Percentiles rank a stretch among this genome's conserved stretches.
These are phyloP conservation scores for Prunella strophiata DNA, from an alignment of 2,797 vertebrate species.

Conservation along the genomic window DNA sequence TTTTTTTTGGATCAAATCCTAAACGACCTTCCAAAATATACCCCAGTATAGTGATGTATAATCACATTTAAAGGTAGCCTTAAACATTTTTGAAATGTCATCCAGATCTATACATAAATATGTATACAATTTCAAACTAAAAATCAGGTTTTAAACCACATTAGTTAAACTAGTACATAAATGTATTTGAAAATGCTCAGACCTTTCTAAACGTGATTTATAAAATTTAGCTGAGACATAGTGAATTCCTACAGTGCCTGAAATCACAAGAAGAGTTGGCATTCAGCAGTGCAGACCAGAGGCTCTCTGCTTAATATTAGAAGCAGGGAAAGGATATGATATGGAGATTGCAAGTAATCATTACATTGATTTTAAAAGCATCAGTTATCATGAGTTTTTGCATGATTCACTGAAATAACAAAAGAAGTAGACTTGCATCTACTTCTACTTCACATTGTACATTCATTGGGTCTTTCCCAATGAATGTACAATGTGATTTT, in stretches of 20 bases:
- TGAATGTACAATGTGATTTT: not conserved
- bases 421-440: not conserved
- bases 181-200: not conserved
- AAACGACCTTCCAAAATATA: not conserved
- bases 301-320: not conserved
- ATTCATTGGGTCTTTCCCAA: not conserved
- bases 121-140: not conserved
- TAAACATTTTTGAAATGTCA: not conserved
- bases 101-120: not conserved
- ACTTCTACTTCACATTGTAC: no score
- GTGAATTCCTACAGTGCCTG: not conserved
- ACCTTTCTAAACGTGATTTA: not conserved
- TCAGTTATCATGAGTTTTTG: not conserved
- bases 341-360: not conserved
- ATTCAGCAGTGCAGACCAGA: not conserved
- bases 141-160: not conserved
- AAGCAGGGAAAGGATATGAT: not conserved
- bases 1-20: not conserved
- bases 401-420: not conserved
- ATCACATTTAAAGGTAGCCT: not conserved
- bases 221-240: not conserved
- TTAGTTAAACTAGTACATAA: not conserved
- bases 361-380: not conserved
- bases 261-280: not conserved
- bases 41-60: not conserved